Evolutionary conservation across 1,140 invertebrate genomes (phyloP).

Genomic region (Macrotrachela quadricornifera): DNA sequence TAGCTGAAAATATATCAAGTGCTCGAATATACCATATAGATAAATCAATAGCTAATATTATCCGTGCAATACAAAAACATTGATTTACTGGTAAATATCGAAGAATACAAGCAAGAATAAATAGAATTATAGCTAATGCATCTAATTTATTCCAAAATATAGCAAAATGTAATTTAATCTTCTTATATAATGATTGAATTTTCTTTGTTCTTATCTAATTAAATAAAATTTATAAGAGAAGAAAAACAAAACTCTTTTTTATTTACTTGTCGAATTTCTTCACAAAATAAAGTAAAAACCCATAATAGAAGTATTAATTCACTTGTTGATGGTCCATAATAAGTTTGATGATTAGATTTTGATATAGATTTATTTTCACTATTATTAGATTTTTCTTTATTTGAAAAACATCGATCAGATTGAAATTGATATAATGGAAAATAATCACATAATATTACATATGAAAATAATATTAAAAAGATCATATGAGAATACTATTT

Average conservation of each 20-base stretch:
- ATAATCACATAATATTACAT: conserved; percentile 5
- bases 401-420: no score
- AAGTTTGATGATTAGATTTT: no score
- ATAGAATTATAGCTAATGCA: conserved; percentile 20
- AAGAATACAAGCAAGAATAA: conserved; percentile 19
- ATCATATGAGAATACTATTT: conserved; percentile 24
- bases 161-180: conserved; percentile 10
- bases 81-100: conserved; percentile 15
- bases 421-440: conserved; percentile 9
- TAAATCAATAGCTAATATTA: conserved; percentile 6
- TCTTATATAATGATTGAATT: not conserved
- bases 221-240: no score
- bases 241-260: no score
- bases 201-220: not conserved
- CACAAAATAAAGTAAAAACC: conserved; percentile 9
- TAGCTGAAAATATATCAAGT: conserved; percentile 22
- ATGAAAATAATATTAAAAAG: conserved; percentile 18
- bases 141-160: conserved; percentile 28
- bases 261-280: conserved; percentile 12
- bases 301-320: conserved; percentile 9
- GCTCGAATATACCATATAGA: conserved; percentile 15
- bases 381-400: no score
- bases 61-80: conserved; percentile 3
- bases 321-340: not conserved
- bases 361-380: no score